Conservation (phyloP, 2,888 invertebrate genomes). For the Hyles lineata region DNA sequence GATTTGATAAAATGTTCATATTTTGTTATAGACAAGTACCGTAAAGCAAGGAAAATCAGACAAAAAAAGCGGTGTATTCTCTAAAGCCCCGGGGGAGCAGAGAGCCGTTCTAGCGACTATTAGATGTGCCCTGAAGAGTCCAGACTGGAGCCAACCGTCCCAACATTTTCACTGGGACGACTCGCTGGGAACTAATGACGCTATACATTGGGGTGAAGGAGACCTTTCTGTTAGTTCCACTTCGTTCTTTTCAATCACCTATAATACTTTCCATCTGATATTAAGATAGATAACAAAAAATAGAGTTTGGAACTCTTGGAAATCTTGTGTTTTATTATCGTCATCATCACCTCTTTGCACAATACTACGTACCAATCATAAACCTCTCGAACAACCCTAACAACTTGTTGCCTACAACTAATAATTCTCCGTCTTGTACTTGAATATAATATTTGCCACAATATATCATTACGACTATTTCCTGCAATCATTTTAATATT, state of each 20-base stretch:
- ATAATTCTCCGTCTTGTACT: too few relatives aligned
- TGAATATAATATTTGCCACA: too few relatives aligned
- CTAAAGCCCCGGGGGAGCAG: constrained; percentile 57
- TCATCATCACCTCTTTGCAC: too few relatives aligned
- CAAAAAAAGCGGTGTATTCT: constrained; percentile 56
- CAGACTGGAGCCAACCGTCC: constrained; percentile 83
- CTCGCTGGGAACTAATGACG: constrained; percentile 70
- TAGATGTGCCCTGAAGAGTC: constrained; percentile 69
- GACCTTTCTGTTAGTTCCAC: constrained; percentile 66
- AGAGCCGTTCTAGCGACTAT: constrained; percentile 76
- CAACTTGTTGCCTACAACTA: too few relatives aligned
- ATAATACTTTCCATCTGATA: not conserved
- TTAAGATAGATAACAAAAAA: not conserved
- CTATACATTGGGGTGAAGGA: constrained; percentile 75
- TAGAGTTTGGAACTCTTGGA: too few relatives aligned
- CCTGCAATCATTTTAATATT: not conserved
- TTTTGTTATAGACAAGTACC: constrained; percentile 42
- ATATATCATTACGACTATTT: not conserved
- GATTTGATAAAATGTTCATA: too few relatives aligned
- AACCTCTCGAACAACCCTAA: too few relatives aligned
- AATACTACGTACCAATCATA: too few relatives aligned
- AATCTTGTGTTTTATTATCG: too few relatives aligned
- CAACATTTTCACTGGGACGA: constrained; percentile 85
- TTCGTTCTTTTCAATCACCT: not conserved
- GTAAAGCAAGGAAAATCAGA: constrained; percentile 57